phyloP scores from a whole-genome alignment of 2,797 vertebrate genomes.

The Characodon lateralis region DNA sequence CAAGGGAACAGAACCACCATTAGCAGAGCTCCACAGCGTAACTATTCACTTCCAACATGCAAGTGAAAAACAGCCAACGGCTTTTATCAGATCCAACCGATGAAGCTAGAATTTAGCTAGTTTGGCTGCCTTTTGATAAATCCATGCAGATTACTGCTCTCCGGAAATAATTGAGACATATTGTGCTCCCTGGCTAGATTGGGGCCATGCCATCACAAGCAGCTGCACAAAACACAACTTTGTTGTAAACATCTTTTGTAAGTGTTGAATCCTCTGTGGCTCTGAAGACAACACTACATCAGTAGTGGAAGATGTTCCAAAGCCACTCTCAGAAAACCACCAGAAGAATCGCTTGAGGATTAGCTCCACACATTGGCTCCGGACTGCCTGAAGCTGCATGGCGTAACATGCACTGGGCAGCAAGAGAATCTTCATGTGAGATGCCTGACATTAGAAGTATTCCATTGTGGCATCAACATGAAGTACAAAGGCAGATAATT shows the following conservation, averaged over 20 bases:
- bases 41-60: slow-evolving; percentile 19
- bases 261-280: slow-evolving; percentile 5
- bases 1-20: slow-evolving; percentile 8
- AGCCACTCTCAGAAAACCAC: not conserved
- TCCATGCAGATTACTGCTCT: slow-evolving; percentile 7
- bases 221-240: not conserved
- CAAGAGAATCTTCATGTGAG: not conserved
- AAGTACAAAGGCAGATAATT: not conserved
- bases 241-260: slow-evolving; percentile 4
- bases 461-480: not conserved
- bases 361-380: not conserved
- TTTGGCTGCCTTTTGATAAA: slow-evolving; percentile 21
- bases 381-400: not conserved
- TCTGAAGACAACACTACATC: slow-evolving; percentile 4
- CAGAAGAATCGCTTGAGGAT: not conserved
- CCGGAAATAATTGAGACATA: slow-evolving; percentile 10
- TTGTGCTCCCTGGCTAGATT: slow-evolving; percentile 6
- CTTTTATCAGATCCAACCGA: slow-evolving; percentile 15
- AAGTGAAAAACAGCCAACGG: slow-evolving; percentile 11
- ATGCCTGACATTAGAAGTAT: not conserved
- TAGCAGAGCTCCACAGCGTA: not conserved
- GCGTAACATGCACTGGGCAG: not conserved
- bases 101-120: slow-evolving; percentile 11
- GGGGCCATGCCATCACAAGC: not conserved
- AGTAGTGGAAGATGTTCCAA: not conserved